Evolutionary conservation across 2,888 invertebrate genomes (phyloP).

Genomic region (Rotaria sp.): DNA sequence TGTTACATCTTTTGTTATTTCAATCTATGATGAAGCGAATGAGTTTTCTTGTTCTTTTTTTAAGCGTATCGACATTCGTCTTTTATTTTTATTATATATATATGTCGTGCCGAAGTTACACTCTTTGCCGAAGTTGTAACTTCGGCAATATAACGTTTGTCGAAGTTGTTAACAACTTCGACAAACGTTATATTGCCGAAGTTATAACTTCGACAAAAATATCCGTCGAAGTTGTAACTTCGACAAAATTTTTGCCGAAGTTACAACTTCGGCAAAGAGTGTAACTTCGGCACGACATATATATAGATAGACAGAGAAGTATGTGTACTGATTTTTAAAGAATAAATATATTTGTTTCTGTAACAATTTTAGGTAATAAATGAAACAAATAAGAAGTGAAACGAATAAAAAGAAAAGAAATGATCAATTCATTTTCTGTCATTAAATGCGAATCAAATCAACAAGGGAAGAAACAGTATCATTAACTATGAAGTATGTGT

Average conservation of each 20-base stretch:
- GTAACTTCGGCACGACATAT: too few relatives aligned
- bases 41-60: neutral
- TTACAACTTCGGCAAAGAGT: too few relatives aligned
- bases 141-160: too few relatives aligned
- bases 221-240: too few relatives aligned
- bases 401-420: neutral
- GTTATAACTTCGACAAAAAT: too few relatives aligned
- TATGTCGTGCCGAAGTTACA: too few relatives aligned
- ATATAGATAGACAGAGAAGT: too few relatives aligned
- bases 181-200: too few relatives aligned
- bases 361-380: neutral
- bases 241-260: too few relatives aligned
- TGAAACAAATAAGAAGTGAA: neutral
- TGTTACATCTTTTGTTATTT: neutral
- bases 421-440: neutral
- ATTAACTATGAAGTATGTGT: neutral
- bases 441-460: neutral
- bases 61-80: neutral
- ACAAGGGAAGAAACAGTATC: neutral
- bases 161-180: too few relatives aligned
- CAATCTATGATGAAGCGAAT: neutral
- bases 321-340: neutral
- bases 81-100: too few relatives aligned
- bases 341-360: neutral
- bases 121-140: too few relatives aligned